Percentiles rank a stretch among this genome's conserved stretches.
Conservation (phyloP, 2,797 vertebrate genomes). For the Parauchenoglanis punctatus region DNA sequence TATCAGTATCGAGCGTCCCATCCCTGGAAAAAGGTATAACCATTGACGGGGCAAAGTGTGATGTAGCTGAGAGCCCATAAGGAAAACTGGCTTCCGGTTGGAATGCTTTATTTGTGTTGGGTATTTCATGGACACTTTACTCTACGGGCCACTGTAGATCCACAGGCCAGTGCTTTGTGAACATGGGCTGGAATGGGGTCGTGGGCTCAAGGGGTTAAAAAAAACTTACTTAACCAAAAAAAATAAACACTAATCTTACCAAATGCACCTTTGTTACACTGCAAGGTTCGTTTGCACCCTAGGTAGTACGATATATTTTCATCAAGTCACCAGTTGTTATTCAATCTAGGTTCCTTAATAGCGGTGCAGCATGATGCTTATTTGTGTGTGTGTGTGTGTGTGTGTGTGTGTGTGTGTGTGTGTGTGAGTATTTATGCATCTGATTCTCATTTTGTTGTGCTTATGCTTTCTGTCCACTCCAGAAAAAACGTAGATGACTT, state of each 20-base stretch:
- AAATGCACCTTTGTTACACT: not conserved
- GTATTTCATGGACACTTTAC: not conserved
- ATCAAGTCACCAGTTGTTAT: not conserved
- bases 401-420: not conserved
- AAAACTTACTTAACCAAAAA: not conserved
- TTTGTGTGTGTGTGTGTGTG: not conserved
- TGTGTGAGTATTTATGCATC: not conserved
- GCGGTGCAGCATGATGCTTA: not conserved
- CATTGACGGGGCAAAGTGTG: no score
- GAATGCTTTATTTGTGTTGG: not conserved
- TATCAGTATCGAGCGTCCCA: no score
- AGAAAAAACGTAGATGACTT: slow-evolving; percentile 99
- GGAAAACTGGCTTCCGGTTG: not conserved
- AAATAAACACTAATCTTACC: not conserved
- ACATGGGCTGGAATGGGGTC: not conserved
- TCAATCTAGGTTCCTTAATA: not conserved
- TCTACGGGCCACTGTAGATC: not conserved
- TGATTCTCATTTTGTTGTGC: not conserved
- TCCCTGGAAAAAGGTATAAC: no score
- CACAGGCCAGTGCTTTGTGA: not conserved
- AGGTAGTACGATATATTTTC: not conserved
- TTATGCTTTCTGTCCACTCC: slow-evolving; percentile 39
- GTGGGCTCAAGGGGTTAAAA: no score
- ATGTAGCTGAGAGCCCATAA: not conserved
- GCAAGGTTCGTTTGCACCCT: not conserved